Conservation (phyloP, 23 tunicate genomes). For the Diplosoma virens region DNA sequence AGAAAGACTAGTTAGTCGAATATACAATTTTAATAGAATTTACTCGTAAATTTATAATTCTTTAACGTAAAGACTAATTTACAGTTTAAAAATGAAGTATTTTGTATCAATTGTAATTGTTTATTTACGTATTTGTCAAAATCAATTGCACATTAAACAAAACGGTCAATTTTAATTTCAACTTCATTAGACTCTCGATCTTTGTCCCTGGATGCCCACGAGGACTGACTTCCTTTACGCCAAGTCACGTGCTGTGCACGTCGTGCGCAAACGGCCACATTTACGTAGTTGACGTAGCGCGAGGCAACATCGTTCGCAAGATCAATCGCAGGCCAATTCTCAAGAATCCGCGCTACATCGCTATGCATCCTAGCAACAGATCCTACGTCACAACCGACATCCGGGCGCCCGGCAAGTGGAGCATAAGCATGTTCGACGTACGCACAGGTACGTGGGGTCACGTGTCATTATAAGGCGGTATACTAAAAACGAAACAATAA, state of each 20-base stretch:
- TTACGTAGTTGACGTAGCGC: slow-evolving; percentile 36
- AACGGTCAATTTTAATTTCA: background rate
- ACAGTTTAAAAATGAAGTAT: too few species aligned
- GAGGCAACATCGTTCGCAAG: slow-evolving; percentile 34
- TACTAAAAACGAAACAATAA: too few species aligned
- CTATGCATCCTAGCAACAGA: slow-evolving; percentile 57
- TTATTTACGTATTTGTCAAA: too few species aligned
- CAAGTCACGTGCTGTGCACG: slow-evolving; percentile 58
- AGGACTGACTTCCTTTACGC: slow-evolving; percentile 41
- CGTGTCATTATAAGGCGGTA: too few species aligned
- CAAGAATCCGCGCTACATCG: slow-evolving; percentile 49
- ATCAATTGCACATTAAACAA: too few species aligned
- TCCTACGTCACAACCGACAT: slow-evolving; percentile 60
- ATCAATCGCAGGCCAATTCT: slow-evolving; percentile 10
- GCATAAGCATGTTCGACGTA: slow-evolving; percentile 39
- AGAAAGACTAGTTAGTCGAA: too few species aligned
- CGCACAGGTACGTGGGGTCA: slow-evolving; percentile 49
- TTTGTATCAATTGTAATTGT: too few species aligned
- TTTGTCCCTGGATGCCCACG: slow-evolving; percentile 50
- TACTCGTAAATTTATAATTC: too few species aligned
- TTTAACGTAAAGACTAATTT: too few species aligned
- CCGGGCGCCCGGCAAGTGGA: slow-evolving; percentile 33
- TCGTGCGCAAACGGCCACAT: slow-evolving; percentile 35
- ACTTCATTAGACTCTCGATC: slow-evolving; percentile 19
- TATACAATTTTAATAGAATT: too few species aligned